These are phyloP conservation scores for Eublepharis macularius DNA, from an alignment of 2,113 vertebrate genomes.

Conservation along the genomic window DNA sequence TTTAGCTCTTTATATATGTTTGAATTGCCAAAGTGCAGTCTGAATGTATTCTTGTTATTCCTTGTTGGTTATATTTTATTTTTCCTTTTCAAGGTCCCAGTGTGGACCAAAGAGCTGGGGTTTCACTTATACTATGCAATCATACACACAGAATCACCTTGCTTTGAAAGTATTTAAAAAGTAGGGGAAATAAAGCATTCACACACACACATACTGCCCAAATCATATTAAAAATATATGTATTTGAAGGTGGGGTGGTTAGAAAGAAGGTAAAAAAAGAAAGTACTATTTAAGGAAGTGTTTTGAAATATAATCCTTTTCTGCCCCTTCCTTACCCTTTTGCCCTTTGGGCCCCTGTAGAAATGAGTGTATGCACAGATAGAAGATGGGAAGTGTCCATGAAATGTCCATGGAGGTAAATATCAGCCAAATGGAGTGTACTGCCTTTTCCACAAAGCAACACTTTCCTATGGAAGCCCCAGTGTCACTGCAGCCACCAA, in stretches of 20 bases:
- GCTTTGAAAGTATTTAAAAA: too few species aligned
- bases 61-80: too few species aligned
- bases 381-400: neutral
- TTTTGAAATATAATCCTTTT: neutral
- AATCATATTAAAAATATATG: neutral
- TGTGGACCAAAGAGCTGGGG: too few species aligned
- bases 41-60: neutral
- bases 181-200: too few species aligned
- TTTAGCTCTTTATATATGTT: conserved; percentile 42
- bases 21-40: conserved; percentile 31
- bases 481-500: too few species aligned
- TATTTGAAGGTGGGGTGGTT: neutral
- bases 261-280: neutral
- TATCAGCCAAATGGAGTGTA: too few species aligned
- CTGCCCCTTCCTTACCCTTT: neutral
- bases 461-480: too few species aligned
- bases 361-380: neutral
- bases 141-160: too few species aligned
- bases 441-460: too few species aligned
- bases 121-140: too few species aligned
- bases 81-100: too few species aligned
- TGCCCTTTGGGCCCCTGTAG: neutral
- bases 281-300: neutral
- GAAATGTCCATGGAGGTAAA: neutral
- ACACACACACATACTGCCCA: neutral